Conservation (phyloP, 2,113 vertebrate genomes). For the Acrocephalus arundinaceus region DNA sequence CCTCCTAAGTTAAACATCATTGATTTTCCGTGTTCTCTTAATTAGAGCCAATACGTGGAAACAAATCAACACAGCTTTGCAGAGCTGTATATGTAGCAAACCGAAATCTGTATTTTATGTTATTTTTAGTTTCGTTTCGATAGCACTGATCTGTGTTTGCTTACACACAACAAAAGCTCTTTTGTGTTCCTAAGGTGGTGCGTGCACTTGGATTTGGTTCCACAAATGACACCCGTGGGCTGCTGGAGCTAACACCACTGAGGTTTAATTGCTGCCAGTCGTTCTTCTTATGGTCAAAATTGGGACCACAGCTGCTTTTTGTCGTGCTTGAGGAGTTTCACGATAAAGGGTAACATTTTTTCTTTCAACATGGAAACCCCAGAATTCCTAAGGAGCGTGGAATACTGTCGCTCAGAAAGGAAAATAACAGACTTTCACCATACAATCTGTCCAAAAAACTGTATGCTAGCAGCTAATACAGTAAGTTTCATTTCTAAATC, state of each 20-base stretch:
- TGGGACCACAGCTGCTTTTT: not conserved
- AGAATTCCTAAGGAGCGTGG: fast-evolving
- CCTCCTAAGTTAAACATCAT: not conserved
- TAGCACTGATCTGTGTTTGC: not conserved
- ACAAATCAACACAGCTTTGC: not conserved
- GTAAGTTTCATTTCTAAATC: fast-evolving
- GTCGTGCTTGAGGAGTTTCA: not conserved
- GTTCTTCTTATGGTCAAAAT: fast-evolving
- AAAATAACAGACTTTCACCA: fast-evolving
- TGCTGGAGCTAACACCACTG: not conserved
- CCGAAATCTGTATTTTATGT: not conserved
- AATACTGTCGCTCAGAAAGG: not conserved
- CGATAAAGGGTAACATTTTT: not conserved
- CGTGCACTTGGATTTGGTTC: fast-evolving
- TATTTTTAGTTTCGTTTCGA: fast-evolving
- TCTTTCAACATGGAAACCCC: not conserved
- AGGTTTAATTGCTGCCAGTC: not conserved
- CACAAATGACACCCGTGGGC: fast-evolving
- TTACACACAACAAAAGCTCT: not conserved
- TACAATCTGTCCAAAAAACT: fast-evolving
- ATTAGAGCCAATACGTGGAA: not conserved
- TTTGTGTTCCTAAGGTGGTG: not conserved
- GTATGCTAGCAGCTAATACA: fast-evolving
- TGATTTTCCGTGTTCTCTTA: not conserved
- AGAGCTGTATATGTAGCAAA: fast-evolving